Conservation (phyloP, 2,888 invertebrate genomes). For the Eustalomyia histrio region DNA sequence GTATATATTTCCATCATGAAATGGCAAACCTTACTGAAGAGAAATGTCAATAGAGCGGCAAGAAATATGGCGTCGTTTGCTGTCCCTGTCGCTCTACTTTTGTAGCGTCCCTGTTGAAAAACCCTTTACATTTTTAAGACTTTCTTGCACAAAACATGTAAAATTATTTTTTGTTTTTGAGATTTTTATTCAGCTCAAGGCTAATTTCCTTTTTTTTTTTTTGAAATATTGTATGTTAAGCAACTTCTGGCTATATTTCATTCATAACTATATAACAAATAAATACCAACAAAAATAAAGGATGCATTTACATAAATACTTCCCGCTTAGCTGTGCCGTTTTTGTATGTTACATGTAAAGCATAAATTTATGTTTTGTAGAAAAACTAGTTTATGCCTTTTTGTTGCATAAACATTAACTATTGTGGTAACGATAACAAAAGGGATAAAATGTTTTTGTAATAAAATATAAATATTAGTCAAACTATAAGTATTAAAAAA, state of each 20-base stretch:
- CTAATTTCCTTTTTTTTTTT: slow-evolving; percentile 5
- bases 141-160: background rate
- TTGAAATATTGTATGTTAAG: background rate
- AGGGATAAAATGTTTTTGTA: too few species aligned
- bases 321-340: slow-evolving; percentile 16
- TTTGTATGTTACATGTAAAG: background rate
- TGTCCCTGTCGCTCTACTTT: too few species aligned
- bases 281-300: slow-evolving; percentile 19
- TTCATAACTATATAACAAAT: background rate
- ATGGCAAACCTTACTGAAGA: too few species aligned
- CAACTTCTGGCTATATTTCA: slow-evolving; percentile 14
- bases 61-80: too few species aligned
- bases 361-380: slow-evolving; percentile 8
- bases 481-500: too few species aligned
- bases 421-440: background rate
- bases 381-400: slow-evolving; percentile 1
- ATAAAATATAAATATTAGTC: too few species aligned
- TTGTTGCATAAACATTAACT: slow-evolving; percentile 14
- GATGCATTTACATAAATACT: slow-evolving; percentile 34
- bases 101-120: too few species aligned
- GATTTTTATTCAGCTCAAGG: slow-evolving; percentile 45
- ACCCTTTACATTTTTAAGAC: background rate
- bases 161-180: background rate
- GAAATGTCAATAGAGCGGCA: too few species aligned
- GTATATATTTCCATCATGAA: too few species aligned